phyloP scores from a whole-genome alignment of 2,888 invertebrate species.

The Acleris literana region DNA sequence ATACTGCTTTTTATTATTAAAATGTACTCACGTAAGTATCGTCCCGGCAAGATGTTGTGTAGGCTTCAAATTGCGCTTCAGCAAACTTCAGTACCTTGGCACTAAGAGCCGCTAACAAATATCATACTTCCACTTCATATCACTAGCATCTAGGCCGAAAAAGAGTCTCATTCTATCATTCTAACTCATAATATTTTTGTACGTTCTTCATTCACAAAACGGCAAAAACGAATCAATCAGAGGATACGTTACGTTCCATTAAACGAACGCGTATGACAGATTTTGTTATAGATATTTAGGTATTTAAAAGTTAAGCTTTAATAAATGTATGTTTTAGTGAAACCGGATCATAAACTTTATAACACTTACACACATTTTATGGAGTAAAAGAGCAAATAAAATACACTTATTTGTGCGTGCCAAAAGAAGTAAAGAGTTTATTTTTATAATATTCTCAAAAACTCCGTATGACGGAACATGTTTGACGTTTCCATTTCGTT shows the following conservation, averaged over 20 bases:
- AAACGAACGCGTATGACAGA: background rate
- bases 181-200: slow-evolving; percentile 20
- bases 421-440: no score
- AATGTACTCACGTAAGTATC: slow-evolving; percentile 21
- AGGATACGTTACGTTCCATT: slow-evolving; percentile 6
- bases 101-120: slow-evolving; percentile 11
- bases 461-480: no score
- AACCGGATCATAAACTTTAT: no score
- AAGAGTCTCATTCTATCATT: slow-evolving; percentile 16
- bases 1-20: background rate
- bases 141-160: background rate
- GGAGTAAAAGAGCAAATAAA: no score
- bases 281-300: no score
- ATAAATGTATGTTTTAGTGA: no score
- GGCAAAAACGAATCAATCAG: slow-evolving; percentile 30
- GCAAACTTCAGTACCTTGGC: background rate
- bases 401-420: no score
- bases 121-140: slow-evolving; percentile 7
- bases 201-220: slow-evolving; percentile 22
- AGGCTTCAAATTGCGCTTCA: background rate
- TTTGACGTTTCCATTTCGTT: no score
- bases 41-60: background rate
- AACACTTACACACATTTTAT: no score
- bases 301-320: no score
- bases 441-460: no score